Evolutionary conservation across 2,888 invertebrate species (phyloP).

Genomic region (Fissipunctia ypsillon): DNA sequence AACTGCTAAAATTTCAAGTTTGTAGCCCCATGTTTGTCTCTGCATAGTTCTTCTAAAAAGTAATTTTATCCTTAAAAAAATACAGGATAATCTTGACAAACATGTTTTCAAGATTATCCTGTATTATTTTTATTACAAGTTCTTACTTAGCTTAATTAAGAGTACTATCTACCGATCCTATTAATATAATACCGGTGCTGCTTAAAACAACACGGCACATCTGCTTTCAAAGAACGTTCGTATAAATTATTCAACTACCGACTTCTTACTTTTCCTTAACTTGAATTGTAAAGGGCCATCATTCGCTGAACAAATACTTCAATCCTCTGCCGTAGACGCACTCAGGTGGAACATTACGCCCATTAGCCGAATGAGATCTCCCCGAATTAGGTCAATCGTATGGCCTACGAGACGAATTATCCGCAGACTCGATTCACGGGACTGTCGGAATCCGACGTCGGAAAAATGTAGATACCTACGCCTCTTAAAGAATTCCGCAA

Average conservation of each 20-base stretch:
- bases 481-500: slow-evolving; percentile 78
- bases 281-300: slow-evolving; percentile 65
- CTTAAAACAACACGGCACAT: slow-evolving; percentile 49
- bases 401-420: slow-evolving; percentile 82
- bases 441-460: slow-evolving; percentile 73
- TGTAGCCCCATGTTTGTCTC: too few species aligned
- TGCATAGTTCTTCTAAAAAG: not conserved
- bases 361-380: slow-evolving; percentile 82
- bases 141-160: slow-evolving; percentile 4
- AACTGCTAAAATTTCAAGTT: too few species aligned
- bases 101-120: not conserved
- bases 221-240: slow-evolving; percentile 50
- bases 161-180: not conserved
- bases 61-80: not conserved
- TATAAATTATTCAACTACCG: slow-evolving; percentile 62
- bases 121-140: not conserved
- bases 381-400: slow-evolving; percentile 84
- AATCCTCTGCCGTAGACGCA: slow-evolving; percentile 72
- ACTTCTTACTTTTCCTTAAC: slow-evolving; percentile 63
- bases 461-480: slow-evolving; percentile 70
- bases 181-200: slow-evolving; percentile 14
- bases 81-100: too few species aligned
- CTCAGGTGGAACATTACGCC: slow-evolving; percentile 83
- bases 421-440: slow-evolving; percentile 76
- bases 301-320: slow-evolving; percentile 75